These are phyloP conservation scores for Steinernema hermaphroditum DNA, from an alignment of 2,888 invertebrate species.

Conservation along the genomic window DNA sequence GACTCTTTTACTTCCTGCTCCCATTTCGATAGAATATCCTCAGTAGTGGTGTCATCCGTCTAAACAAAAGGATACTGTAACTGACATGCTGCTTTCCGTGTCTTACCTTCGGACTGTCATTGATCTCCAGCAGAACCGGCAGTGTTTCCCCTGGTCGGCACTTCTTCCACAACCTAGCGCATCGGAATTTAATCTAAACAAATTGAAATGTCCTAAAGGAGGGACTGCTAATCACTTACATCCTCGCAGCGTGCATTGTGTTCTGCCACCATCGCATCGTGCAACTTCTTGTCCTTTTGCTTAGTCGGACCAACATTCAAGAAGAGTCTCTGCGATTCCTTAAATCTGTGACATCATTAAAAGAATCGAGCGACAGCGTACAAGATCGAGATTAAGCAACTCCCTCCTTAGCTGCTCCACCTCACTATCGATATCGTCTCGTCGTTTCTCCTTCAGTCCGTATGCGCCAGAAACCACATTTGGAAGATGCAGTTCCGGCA, in stretches of 20 bases:
- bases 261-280: constrained; percentile 24
- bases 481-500: constrained; percentile 31
- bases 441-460: constrained; percentile 13
- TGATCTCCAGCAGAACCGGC: constrained; percentile 29
- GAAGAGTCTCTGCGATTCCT: constrained; percentile 32
- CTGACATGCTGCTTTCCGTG: background rate
- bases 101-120: too few relatives aligned
- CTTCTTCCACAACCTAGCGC: constrained; percentile 50
- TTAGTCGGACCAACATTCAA: constrained; percentile 32
- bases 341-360: too few relatives aligned
- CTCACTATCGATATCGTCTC: constrained; percentile 33
- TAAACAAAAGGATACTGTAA: too few relatives aligned
- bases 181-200: constrained; percentile 53
- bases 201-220: background rate
- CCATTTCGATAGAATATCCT: background rate
- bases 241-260: constrained; percentile 35
- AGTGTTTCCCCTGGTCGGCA: constrained; percentile 40
- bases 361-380: constrained; percentile 30
- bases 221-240: constrained; percentile 34
- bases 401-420: constrained; percentile 40
- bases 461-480: constrained; percentile 32
- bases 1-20: background rate
- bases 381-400: constrained; percentile 37
- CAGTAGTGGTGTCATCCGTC: background rate
- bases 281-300: constrained; percentile 6